A percentile compares a stretch with the other conserved stretches of the same genome.
Conservation (phyloP, 1,140 invertebrate genomes). For the Aricia agestis region DNA sequence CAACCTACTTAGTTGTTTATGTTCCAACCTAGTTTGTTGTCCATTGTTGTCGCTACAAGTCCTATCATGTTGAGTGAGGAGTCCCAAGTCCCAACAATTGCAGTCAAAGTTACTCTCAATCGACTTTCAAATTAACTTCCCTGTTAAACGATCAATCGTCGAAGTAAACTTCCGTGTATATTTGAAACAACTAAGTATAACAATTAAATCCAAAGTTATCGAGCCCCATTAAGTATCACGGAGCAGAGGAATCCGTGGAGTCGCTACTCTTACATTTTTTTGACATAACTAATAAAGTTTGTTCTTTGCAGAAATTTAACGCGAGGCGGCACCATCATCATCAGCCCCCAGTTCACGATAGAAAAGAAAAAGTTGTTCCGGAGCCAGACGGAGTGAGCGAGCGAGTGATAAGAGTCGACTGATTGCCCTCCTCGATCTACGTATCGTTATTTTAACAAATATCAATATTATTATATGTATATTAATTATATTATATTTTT, state of each 20-base stretch:
- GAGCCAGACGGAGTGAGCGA: constrained; percentile 75
- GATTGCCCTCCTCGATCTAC: constrained; percentile 70
- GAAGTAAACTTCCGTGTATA: no score
- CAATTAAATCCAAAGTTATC: no score
- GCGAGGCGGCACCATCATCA: constrained; percentile 87
- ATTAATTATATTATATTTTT: constrained; percentile 75
- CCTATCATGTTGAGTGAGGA: no score
- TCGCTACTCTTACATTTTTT: background rate
- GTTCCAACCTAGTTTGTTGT: constrained; percentile 12
- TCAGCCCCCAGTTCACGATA: constrained; percentile 88
- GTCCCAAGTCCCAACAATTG: no score
- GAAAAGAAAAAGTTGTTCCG: constrained; percentile 92
- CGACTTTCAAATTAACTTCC: no score
- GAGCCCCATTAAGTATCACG: no score
- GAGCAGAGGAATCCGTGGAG: background rate
- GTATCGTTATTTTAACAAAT: constrained; percentile 74
- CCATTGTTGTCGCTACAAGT: no score
- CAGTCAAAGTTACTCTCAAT: no score
- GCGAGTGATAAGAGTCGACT: constrained; percentile 53
- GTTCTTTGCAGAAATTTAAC: constrained; percentile 81
- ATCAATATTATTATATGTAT: constrained; percentile 75
- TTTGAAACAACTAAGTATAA: no score
- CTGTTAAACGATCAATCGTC: no score
- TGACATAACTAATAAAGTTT: background rate
- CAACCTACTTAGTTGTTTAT: background rate